Evolutionary conservation across 2,888 invertebrate species (phyloP).

Genomic region (Lissonota sp.): DNA sequence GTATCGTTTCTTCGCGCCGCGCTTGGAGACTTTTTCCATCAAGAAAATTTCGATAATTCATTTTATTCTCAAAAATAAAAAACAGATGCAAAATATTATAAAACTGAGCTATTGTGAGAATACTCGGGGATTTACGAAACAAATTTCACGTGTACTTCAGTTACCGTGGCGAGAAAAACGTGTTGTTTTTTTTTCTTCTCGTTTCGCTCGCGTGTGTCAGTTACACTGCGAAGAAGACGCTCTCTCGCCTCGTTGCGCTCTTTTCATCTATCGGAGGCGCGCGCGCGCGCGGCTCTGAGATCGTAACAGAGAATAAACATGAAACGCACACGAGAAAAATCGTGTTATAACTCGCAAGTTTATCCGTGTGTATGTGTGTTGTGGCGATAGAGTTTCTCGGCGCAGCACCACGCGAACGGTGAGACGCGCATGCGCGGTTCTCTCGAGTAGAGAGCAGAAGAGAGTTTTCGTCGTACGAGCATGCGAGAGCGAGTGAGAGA

Average conservation of each 20-base stretch:
- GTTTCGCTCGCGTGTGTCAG: conserved; percentile 42
- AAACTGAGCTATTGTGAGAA: too few species aligned
- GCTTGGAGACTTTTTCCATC: neutral
- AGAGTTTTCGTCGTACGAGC: conserved; percentile 48
- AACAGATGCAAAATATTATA: too few species aligned
- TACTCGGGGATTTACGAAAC: too few species aligned
- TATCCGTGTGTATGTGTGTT: conserved; percentile 4
- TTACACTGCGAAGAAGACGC: conserved; percentile 43
- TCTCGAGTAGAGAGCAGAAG: conserved; percentile 16
- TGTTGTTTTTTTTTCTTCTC: neutral
- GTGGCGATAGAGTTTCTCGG: conserved; percentile 15
- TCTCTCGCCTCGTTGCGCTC: conserved; percentile 33
- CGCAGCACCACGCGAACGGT: conserved; percentile 55
- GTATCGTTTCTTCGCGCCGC: neutral
- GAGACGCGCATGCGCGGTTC: conserved; percentile 62
- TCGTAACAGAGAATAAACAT: conserved; percentile 1
- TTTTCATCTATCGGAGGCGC: conserved; percentile 28
- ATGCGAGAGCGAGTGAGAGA: conserved; percentile 57
- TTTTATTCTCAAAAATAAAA: too few species aligned
- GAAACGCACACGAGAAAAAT: conserved; percentile 50
- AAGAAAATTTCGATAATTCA: too few species aligned
- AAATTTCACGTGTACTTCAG: too few species aligned
- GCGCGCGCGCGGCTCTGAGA: too few species aligned
- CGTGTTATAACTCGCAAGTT: conserved; percentile 29
- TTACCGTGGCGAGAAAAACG: too few species aligned